A percentile compares a stretch with the other conserved stretches of the same genome.
Conservation (phyloP, 2,113 vertebrate genomes). For the Numida meleagris region DNA sequence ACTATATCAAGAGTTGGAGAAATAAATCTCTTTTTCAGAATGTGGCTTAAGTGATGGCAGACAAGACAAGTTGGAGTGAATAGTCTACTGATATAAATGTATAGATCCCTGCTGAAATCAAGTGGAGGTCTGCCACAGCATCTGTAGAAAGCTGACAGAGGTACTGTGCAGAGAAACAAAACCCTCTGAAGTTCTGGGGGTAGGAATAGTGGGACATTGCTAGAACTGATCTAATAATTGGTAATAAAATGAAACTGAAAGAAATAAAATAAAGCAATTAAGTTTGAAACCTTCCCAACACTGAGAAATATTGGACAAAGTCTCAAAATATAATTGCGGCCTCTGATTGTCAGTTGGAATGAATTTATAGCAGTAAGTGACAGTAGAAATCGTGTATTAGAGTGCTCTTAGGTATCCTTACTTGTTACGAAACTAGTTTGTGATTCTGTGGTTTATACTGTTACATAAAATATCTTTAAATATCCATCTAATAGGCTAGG, state of each 20-base stretch:
- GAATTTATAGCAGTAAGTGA: neutral
- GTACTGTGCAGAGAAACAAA: neutral
- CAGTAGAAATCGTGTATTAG: neutral
- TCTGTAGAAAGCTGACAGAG: neutral
- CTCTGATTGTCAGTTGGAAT: neutral
- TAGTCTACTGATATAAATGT: neutral
- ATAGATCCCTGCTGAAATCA: neutral
- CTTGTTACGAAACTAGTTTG: neutral
- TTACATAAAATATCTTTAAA: neutral
- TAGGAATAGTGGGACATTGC: neutral
- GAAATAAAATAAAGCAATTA: neutral
- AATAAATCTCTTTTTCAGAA: neutral
- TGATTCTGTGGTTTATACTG: neutral
- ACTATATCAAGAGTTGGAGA: neutral
- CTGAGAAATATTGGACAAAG: neutral
- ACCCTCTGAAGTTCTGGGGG: accelerated
- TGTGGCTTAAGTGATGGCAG: neutral
- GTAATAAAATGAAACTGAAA: neutral
- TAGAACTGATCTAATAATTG: neutral
- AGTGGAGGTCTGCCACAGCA: neutral
- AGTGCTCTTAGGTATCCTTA: neutral
- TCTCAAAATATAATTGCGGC: neutral
- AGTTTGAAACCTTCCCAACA: neutral
- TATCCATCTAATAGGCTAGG: neutral
- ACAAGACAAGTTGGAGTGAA: neutral